Evolutionary conservation across 1,140 invertebrate species (phyloP), one percentile per base, ranked within the genome.

Genomic region (Lasaia peninsularis): DNA sequence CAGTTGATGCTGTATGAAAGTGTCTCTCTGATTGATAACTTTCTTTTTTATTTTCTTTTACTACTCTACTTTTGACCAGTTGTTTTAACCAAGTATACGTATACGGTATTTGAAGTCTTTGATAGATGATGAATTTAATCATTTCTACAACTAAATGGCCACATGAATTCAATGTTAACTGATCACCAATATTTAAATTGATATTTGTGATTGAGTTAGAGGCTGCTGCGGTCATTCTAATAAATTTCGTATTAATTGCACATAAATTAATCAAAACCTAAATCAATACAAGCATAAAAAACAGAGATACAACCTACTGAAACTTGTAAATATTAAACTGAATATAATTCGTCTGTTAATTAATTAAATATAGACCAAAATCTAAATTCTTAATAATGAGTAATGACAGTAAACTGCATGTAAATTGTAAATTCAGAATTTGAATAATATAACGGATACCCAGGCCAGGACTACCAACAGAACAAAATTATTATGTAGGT

Each of bases 41-140:
- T 21, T 88, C 88, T 16, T 80, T 85, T 24, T 56, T 59, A n/a
- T 73, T 60, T 55, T 66, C 58, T 56, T 28, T 24, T 12, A 65
- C 63, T 52, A 77, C 84, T 56, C 76, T 85, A 44, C 82, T 89
- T 34, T 74, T 87, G 12, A 90, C 68, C 18, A 89, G 58, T 67
- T 87, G 80, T 66, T 89, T 90, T 34, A 90, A 64, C 76, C 83
- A 88, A 56, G 85, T 82, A 65, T 88, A 90, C 4, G 76, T 75
- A 52, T 89, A 89, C 0, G 89, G 89, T 65, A 89, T 89, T 74
- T 90, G 89, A 14, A 88, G 58, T 64, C 83, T 80, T 73, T 90
- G 88, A 79, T 89, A 88, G 7, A 72, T 72, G 28, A 90, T 69
- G 67, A 86, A 88, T 63, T 90, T 90, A 21, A 90, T 81, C 56